These are phyloP conservation scores for Aurelia coerulea DNA, from an alignment of 30 jellyfish, hydroid and myxozoan genomes.

Conservation along the genomic window DNA sequence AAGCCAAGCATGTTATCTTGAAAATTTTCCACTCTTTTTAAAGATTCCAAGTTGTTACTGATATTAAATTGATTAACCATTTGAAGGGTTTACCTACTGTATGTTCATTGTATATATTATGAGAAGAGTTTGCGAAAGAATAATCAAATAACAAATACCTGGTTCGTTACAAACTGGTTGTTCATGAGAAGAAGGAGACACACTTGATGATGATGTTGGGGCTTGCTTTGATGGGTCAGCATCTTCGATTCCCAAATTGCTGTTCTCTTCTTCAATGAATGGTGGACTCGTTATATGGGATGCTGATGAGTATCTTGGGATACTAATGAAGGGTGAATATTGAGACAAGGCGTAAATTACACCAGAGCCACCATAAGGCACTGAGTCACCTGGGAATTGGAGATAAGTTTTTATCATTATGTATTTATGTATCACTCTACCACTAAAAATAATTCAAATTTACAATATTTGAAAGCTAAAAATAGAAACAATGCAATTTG, in stretches of 20 bases:
- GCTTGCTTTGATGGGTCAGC: slow-evolving; percentile 38
- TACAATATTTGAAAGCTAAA: no score
- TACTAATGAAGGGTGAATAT: slow-evolving; percentile 87
- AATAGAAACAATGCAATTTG: no score
- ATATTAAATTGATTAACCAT: no score
- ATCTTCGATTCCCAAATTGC: slow-evolving; percentile 87
- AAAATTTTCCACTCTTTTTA: no score
- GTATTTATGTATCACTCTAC: no score
- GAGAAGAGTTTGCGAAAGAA: no score
- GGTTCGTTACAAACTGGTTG: slow-evolving; percentile 74
- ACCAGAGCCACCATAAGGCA: slow-evolving; percentile 71
- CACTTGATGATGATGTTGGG: slow-evolving; percentile 49
- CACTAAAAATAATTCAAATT: no score
- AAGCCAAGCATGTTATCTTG: no score
- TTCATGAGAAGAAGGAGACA: slow-evolving; percentile 78
- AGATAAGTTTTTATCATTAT: no score
- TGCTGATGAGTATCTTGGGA: slow-evolving; percentile 59
- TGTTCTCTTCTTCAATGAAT: slow-evolving; percentile 65
- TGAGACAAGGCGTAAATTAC: slow-evolving; percentile 93
- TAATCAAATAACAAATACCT: slow-evolving; percentile 16
- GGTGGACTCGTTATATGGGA: slow-evolving; percentile 29
- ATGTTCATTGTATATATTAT: no score
- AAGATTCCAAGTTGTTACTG: no score
- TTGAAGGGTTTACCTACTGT: no score
- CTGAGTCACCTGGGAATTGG: slow-evolving; percentile 9